Conservation (phyloP, 2,797 vertebrate species). For the Apodemus agrarius region DNA sequence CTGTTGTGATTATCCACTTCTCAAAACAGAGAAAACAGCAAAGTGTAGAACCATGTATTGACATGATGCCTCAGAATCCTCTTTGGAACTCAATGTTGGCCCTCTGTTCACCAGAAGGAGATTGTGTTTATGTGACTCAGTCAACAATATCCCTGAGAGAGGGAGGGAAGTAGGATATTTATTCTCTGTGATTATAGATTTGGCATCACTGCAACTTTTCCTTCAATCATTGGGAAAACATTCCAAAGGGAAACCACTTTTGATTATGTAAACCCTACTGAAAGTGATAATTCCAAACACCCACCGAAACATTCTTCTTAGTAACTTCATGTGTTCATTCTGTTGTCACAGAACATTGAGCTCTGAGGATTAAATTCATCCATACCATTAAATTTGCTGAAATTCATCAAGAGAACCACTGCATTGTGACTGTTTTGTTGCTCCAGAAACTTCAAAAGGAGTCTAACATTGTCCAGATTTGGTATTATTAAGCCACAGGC, state of each 20-base stretch:
- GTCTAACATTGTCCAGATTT: not conserved
- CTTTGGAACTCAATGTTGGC: not conserved
- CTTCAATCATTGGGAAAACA: not conserved
- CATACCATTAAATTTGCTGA: not conserved
- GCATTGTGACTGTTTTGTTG: not conserved
- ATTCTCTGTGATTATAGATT: not conserved
- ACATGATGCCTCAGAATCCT: accelerated
- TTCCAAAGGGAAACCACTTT: not conserved
- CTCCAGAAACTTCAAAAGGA: not conserved
- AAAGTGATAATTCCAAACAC: not conserved
- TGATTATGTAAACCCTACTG: not conserved
- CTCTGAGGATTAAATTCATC: not conserved
- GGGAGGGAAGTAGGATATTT: not conserved
- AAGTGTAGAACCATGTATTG: accelerated
- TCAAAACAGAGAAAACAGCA: not conserved
- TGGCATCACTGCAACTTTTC: not conserved
- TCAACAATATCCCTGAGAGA: not conserved
- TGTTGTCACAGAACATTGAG: not conserved
- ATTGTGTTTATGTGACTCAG: not conserved
- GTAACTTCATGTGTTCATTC: not conserved
- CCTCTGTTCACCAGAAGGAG: accelerated
- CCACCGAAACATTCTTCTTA: not conserved
- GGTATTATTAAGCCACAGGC: not conserved
- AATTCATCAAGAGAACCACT: not conserved
- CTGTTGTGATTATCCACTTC: not conserved